A percentile compares a stretch with the other conserved stretches of the same genome.
phyloP scores from a whole-genome alignment of 2,797 vertebrate genomes.

The Sebastes reedi region DNA sequence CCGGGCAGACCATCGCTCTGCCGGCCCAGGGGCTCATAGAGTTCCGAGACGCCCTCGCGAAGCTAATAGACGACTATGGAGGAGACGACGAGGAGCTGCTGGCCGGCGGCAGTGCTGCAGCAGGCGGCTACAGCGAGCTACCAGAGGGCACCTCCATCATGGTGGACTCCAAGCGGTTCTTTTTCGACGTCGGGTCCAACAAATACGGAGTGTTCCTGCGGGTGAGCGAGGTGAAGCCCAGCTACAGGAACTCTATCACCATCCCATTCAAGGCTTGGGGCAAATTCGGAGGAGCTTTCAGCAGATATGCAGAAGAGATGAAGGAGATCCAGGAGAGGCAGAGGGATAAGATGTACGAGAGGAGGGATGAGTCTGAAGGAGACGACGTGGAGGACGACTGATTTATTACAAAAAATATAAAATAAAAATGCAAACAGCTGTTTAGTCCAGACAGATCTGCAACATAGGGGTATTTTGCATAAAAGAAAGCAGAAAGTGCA shows the following conservation, averaged over 20 bases:
- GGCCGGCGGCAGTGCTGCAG: slow-evolving; percentile 73
- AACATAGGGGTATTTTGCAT: slow-evolving; percentile 61
- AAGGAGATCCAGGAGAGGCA: slow-evolving; percentile 96
- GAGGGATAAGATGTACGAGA: slow-evolving; percentile 92
- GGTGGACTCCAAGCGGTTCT: slow-evolving; percentile 96
- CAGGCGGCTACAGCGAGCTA: slow-evolving; percentile 89
- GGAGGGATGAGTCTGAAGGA: slow-evolving; percentile 92
- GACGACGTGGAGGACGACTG: slow-evolving; percentile 97
- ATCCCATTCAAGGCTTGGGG: slow-evolving; percentile 96
- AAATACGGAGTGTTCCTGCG: slow-evolving; percentile 97
- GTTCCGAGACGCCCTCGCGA: slow-evolving; percentile 92
- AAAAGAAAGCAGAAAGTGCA: slow-evolving; percentile 69
- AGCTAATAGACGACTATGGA: slow-evolving; percentile 94
- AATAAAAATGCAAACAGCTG: slow-evolving; percentile 17
- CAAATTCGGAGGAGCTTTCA: slow-evolving; percentile 95
- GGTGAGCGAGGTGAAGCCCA: slow-evolving; percentile 97
- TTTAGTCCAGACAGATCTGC: slow-evolving; percentile 55
- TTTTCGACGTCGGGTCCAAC: slow-evolving; percentile 98
- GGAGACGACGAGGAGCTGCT: slow-evolving; percentile 92
- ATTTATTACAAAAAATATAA: slow-evolving; percentile 72
- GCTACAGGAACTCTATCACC: slow-evolving; percentile 98
- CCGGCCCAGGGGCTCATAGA: slow-evolving; percentile 94
- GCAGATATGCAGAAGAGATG: slow-evolving; percentile 96
- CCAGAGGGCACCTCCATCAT: slow-evolving; percentile 97
- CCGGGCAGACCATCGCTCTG: slow-evolving; percentile 94